Evolutionary conservation across 2,113 vertebrate species (phyloP), one percentile per base, ranked within the genome.

Genomic region (Morone saxatilis): DNA sequence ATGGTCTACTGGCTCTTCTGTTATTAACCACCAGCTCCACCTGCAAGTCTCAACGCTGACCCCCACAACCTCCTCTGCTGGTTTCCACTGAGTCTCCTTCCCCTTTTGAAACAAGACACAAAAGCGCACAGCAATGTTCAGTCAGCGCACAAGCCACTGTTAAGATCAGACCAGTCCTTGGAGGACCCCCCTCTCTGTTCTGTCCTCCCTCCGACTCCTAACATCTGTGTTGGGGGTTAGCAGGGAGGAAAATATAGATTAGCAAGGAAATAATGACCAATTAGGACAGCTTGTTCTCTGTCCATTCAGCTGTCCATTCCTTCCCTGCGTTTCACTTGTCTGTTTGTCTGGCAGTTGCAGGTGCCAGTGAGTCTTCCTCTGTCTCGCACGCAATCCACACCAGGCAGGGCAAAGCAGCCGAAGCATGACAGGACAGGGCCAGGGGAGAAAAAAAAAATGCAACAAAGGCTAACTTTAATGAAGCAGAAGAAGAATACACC

Each of bases 211-310:
- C 66, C 80, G 65, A 14, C 57, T 86, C 79, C 78, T 85, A 85
- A 85, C 89, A 91, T 90, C 86, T 91, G 88, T 91, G 88, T 90
- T 87, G 82, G 78, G 81, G 87, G 85, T 90, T 76, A 84, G 80
- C 80, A 80, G 67, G 65, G 82, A 86, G 83, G 79, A 76, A 89
- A 89, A 83, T 86, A 83, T 86, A 90, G 84, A 90, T 89, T 86
- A 90, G 78, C 74, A 63, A 77, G 77, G 53, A 87, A 91, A 88
- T 86, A 93, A 93, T 90, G 86, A 89, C 88, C 91, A 92, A 90
- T 93, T 92, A 92, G 78, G 68, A 77, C 48, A 7, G 81, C 86
- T 89, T 92, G 83, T 90, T 88, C 86, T 79, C 36, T 86, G 84
- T 62, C 86, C 70, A 72, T 86, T 89, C 88, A 61, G 82, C 80